Conservation (phyloP, 2,888 invertebrate species). For the Nemoura dubitans region DNA sequence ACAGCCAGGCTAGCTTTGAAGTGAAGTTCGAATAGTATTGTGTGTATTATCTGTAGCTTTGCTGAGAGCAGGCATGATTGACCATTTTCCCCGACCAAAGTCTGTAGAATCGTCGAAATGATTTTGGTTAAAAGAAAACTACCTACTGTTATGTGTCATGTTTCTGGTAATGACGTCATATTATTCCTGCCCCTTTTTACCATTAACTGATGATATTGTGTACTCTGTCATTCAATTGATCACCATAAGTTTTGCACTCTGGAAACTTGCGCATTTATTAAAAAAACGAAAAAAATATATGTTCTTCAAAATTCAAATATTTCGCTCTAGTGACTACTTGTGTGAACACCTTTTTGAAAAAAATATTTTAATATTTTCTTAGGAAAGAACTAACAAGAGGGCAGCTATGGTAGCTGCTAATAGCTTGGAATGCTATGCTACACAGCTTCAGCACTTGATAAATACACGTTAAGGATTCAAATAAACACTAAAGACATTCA, state of each 20-base stretch:
- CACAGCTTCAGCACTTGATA: constrained; percentile 28
- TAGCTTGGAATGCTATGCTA: constrained; percentile 35
- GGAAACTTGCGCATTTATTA: background rate
- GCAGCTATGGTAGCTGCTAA: constrained; percentile 18
- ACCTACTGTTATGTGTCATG: background rate
- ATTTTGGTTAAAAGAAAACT: background rate
- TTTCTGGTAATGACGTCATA: background rate
- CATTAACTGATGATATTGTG: background rate
- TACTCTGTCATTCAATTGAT: background rate
- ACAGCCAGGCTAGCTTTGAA: background rate
- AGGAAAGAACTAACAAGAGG: constrained; percentile 29
- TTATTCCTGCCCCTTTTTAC: background rate
- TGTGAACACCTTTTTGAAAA: background rate
- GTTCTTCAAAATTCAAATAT: background rate
- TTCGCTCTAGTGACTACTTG: background rate
- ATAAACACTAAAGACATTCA: constrained; percentile 32
- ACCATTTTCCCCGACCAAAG: background rate
- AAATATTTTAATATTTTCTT: constrained; percentile 21
- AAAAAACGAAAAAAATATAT: background rate
- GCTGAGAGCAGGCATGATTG: background rate
- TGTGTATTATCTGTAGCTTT: background rate
- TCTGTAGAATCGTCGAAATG: background rate
- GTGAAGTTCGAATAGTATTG: background rate
- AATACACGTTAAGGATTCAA: constrained; percentile 28
- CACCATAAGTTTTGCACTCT: constrained; percentile 12